Evolutionary conservation across 2,888 invertebrate species (phyloP).

Genomic region (Baronia brevicornis): DNA sequence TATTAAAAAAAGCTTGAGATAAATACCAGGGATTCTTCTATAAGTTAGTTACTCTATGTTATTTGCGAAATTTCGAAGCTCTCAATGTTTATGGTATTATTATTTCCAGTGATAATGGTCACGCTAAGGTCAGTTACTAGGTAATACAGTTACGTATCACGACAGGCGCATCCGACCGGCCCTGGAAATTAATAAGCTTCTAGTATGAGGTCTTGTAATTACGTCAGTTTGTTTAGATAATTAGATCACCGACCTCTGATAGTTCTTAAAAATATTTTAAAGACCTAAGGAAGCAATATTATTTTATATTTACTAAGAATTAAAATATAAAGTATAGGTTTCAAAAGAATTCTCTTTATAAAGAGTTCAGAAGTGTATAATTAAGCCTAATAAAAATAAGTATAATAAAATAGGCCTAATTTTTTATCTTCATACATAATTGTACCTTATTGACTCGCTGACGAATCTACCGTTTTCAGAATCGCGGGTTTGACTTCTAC

Average conservation of each 20-base stretch:
- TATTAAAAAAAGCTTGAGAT: no score
- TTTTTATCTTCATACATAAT: no score
- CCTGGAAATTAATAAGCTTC: slow-evolving; percentile 6
- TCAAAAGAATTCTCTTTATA: no score
- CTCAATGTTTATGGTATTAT: slow-evolving; percentile 12
- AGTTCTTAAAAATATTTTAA: not conserved
- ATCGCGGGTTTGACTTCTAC: no score
- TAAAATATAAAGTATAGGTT: no score
- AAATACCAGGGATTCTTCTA: no score
- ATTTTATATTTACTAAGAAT: no score
- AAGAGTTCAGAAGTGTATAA: no score
- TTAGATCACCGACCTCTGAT: slow-evolving; percentile 6
- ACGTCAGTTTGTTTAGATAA: slow-evolving; percentile 9
- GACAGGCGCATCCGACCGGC: slow-evolving; percentile 15
- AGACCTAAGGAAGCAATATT: not conserved
- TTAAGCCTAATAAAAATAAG: no score
- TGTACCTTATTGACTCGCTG: no score
- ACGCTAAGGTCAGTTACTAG: slow-evolving; percentile 14
- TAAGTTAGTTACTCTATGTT: slow-evolving; percentile 5
- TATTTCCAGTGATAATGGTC: slow-evolving; percentile 13
- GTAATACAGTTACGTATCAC: slow-evolving; percentile 14
- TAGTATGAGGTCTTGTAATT: slow-evolving; percentile 9
- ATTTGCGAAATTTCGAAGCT: slow-evolving; percentile 10
- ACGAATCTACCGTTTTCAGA: no score
- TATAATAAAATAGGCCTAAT: no score